A percentile compares a stretch with the other conserved stretches of the same genome.
Conservation (phyloP, 2,113 vertebrate genomes). For the Oostethus manadensis region DNA sequence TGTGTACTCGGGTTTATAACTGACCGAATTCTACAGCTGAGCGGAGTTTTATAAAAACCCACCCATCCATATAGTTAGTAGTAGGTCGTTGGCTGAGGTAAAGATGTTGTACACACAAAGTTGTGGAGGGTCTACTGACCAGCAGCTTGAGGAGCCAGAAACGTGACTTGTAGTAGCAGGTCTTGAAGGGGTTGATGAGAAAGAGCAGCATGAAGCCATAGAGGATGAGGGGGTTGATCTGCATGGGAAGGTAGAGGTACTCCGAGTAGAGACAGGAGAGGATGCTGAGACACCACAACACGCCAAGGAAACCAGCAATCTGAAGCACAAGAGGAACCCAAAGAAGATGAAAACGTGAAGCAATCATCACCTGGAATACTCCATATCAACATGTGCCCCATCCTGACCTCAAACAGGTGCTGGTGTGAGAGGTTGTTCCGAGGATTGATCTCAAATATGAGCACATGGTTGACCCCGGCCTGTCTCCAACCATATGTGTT, state of each 20-base stretch:
- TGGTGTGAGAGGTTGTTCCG: slow-evolving; percentile 94
- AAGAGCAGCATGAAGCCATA: slow-evolving; percentile 96
- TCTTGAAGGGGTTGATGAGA: slow-evolving; percentile 96
- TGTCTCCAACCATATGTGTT: slow-evolving; percentile 95
- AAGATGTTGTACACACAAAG: no score
- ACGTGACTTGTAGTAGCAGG: slow-evolving; percentile 97
- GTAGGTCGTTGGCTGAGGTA: no score
- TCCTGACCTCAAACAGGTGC: slow-evolving; percentile 89
- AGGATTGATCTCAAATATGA: slow-evolving; percentile 96
- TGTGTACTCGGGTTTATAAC: no score
- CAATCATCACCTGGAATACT: not conserved
- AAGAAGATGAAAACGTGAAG: not conserved
- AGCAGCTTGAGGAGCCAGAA: slow-evolving; percentile 97
- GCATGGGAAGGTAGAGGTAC: slow-evolving; percentile 81
- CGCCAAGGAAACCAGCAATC: slow-evolving; percentile 96
- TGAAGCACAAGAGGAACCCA: slow-evolving; percentile 45
- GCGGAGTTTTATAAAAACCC: no score
- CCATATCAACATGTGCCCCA: not conserved
- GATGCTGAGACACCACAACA: slow-evolving; percentile 95
- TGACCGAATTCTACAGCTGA: no score
- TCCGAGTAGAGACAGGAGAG: slow-evolving; percentile 89
- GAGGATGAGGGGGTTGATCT: slow-evolving; percentile 90
- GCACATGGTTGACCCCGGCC: slow-evolving; percentile 93
- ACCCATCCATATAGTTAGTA: no score
- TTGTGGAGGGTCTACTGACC: slow-evolving; percentile 71